Conservation (phyloP, 1,140 invertebrate genomes). For the Littorina saxatilis region DNA sequence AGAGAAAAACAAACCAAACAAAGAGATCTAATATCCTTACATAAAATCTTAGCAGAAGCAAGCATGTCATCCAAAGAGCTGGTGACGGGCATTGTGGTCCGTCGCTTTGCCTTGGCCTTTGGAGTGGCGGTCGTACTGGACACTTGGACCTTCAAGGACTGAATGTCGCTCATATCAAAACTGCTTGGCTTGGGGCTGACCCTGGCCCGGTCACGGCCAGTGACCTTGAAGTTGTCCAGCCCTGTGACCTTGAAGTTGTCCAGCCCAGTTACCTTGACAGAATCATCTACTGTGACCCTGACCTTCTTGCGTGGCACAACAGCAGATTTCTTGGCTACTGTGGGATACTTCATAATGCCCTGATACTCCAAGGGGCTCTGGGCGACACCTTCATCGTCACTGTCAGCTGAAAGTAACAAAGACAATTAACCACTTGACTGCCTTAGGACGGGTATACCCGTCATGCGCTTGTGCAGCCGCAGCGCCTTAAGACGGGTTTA, state of each 20-base stretch:
- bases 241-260: constrained; percentile 32
- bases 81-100: constrained; percentile 1
- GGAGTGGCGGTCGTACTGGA: constrained; percentile 26
- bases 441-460: no score
- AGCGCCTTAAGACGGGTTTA: no score
- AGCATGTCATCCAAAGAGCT: constrained; percentile 17
- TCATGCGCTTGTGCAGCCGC: no score
- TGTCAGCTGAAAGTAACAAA: constrained; percentile 36
- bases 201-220: constrained; percentile 16
- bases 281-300: constrained; percentile 33
- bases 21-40: not conserved
- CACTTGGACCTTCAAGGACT: constrained; percentile 28
- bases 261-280: not conserved
- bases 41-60: not conserved
- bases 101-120: constrained; percentile 24
- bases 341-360: constrained; percentile 55
- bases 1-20: not conserved
- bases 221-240: constrained; percentile 29
- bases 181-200: not conserved
- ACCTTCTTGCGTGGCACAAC: constrained; percentile 24
- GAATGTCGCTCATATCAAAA: not conserved
- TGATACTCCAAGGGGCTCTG: constrained; percentile 55
- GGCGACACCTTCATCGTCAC: constrained; percentile 37
- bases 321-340: constrained; percentile 55
- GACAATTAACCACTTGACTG: no score